Conservation (phyloP, 2,113 vertebrate species). For the Istiophorus platypterus region DNA sequence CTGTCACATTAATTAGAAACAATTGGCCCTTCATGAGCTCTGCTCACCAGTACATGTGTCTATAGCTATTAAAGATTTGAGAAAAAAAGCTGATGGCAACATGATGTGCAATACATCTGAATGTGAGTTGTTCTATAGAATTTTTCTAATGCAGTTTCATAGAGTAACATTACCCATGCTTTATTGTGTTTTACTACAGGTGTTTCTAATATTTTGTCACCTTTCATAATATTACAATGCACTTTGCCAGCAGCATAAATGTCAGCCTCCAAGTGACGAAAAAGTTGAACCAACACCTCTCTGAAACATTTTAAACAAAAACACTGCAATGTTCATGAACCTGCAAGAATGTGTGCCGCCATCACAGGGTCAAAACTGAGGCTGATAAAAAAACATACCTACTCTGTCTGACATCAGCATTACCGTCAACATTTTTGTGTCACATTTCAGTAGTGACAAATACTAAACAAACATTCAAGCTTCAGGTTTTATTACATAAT, state of each 20-base stretch:
- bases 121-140: neutral
- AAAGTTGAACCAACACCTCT: too few relatives aligned
- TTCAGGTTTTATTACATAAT: conserved; percentile 2
- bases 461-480: neutral
- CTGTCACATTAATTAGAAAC: conserved; percentile 54
- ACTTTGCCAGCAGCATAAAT: too few relatives aligned
- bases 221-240: too few relatives aligned
- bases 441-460: neutral
- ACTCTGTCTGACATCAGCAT: neutral
- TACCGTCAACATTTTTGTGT: neutral
- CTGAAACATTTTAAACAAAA: neutral
- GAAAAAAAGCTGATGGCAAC: neutral
- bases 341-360: neutral
- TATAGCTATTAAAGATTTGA: neutral
- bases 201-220: neutral
- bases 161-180: neutral
- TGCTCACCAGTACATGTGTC: neutral
- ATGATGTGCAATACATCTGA: neutral
- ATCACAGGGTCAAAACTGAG: neutral
- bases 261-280: too few relatives aligned
- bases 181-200: too few relatives aligned
- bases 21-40: conserved; percentile 11
- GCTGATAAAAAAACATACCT: neutral
- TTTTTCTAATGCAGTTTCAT: neutral
- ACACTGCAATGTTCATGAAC: neutral